A percentile compares a stretch with the other conserved stretches of the same genome.
Evolutionary conservation across 2,888 invertebrate genomes (phyloP).

Genomic region (Caenorhabditis japonica): DNA sequence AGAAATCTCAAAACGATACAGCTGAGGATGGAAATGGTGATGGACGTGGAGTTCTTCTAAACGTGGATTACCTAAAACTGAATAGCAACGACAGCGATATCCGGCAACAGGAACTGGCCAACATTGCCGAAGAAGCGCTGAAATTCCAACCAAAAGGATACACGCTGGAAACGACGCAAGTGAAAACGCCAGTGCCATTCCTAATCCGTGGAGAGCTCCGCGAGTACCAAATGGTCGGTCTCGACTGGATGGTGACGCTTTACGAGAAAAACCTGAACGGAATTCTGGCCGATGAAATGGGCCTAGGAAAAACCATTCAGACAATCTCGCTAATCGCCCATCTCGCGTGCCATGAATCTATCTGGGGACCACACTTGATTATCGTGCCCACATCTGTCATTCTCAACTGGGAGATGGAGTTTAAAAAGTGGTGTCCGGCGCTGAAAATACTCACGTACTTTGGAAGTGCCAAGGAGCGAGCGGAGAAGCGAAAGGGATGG

Average conservation of each 20-base stretch:
- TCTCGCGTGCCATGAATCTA: conserved; percentile 89
- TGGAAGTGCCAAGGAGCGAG: conserved; percentile 93
- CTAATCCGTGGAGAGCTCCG: conserved; percentile 90
- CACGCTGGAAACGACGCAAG: conserved; percentile 92
- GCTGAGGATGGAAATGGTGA: conserved; percentile 79
- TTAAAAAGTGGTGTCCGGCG: conserved; percentile 99
- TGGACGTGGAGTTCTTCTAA: conserved; percentile 70
- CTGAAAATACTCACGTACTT: conserved; percentile 99
- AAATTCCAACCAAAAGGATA: conserved; percentile 98
- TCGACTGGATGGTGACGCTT: conserved; percentile 97
- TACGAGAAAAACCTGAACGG: conserved; percentile 94
- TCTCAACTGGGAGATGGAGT: conserved; percentile 99
- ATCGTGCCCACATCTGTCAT: conserved; percentile 99
- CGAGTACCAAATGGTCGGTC: conserved; percentile 96
- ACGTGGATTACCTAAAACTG: conserved; percentile 67
- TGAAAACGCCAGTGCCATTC: conserved; percentile 92
- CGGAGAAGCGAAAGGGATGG: conserved; percentile 84
- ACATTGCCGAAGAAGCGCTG: conserved; percentile 85
- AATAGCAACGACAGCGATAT: conserved; percentile 67
- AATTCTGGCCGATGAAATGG: conserved; percentile 82
- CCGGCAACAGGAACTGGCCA: conserved; percentile 70
- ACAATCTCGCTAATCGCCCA: conserved; percentile 94
- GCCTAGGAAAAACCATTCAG: conserved; percentile 80
- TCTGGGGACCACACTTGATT: conserved; percentile 99
- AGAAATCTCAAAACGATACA: conserved; percentile 8